These are phyloP conservation scores for fruit fly (Drosophila melanogaster) DNA, from an alignment of 1,140 invertebrate species.

Conservation along the genomic window Release_6_plus_ISO1_MT NC_004354.4:18044001-18044500, in stretches of 20 bases:
- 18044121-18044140: conserved; percentile 84
- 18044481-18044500: conserved; percentile 88
- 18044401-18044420: conserved; percentile 68
- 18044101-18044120: conserved; percentile 85
- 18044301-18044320: conserved; percentile 80
- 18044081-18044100: conserved; percentile 85
- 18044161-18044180: conserved; percentile 67
- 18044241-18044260: no score
- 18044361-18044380: conserved; percentile 76
- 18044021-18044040: conserved; percentile 17
- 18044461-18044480: conserved; percentile 86
- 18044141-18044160: conserved; percentile 84
- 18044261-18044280: no score
- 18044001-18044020: background rate
- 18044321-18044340: conserved; percentile 81
- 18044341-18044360: conserved; percentile 76
- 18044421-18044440: conserved; percentile 66
- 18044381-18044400: conserved; percentile 69
- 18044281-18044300: conserved; percentile 77
- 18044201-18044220: no score
- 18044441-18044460: conserved; percentile 65
- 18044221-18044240: no score
- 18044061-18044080: conserved; percentile 55
- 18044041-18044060: conserved; percentile 30
- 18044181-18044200: background rate